Base-by-base conservation (phyloP, 2,888 invertebrate species). In the Watsonalla cultraria region DNA sequence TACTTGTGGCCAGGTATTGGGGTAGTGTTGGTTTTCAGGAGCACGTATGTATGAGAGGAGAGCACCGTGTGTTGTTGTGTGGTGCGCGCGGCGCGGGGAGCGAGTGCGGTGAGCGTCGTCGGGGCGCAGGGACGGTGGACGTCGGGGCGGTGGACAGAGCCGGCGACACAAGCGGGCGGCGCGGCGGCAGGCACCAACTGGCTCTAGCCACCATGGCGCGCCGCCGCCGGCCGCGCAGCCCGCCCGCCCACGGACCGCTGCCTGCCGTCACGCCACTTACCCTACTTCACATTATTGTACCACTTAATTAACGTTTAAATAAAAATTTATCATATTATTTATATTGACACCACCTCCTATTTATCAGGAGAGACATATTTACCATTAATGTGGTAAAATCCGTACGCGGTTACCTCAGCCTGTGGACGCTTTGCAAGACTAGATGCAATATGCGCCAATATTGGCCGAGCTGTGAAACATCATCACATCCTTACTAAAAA, bases 161-260 rank as follows among this genome's bases (percentile, higher is more conserved):
- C 69, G 72, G 76, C 76, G 78, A 79, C 79, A 86, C 90, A 87
- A 85, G 88, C 80, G 74, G 68, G 82, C 82, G 70, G 64, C 80
- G 74, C 80, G 79, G 74, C 71, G 86, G 80, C 88, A 76, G 74
- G 76, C 82, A 74, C 80, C 79, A 74, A 85, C 86, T 84, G 84
- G 66, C 73, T 11, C 9, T 46, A 14, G 14, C 9, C 66, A 61
- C 68, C 72, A 66, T 72, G 74, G 72, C 80, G 83, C 84, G 77
- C 76, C 77, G 80, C 69, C 75, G 66, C 65, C 65, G 64, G 69
- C 64, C 75, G 74, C 77, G 76, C 77, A 72, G 71, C 72, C 77
- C 75, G 69, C 78, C 84, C 83, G 82, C 82, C 83, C 83, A 82
- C 81, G 76, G 68, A 69, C 68, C 67, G 69, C 59, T 65, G 72